These are phyloP conservation scores for Hormaphis cornu DNA, from an alignment of 1,140 invertebrate species.

Conservation along the genomic window DNA sequence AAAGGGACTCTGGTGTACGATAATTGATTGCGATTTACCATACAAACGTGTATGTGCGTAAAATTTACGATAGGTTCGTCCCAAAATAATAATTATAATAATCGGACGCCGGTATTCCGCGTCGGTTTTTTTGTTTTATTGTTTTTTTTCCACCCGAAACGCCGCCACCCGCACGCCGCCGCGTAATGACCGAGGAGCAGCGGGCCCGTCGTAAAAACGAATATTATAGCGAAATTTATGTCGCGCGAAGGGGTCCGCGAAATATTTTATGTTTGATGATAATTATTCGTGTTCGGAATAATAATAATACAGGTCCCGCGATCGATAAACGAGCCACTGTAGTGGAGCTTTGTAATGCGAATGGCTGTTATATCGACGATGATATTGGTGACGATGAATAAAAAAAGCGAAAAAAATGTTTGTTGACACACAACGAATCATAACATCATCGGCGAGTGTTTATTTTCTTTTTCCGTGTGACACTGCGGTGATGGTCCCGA, in stretches of 20 bases:
- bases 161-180: neutral
- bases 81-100: no score
- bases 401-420: no score
- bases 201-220: constrained; percentile 23
- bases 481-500: no score
- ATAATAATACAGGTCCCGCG: no score
- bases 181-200: constrained; percentile 20
- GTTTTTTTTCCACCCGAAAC: neutral
- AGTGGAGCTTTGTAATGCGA: neutral
- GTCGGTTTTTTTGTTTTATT: neutral
- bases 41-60: constrained; percentile 11
- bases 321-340: neutral
- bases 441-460: no score
- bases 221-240: constrained; percentile 22
- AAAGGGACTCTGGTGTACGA: constrained; percentile 23
- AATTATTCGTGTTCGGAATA: constrained; percentile 17
- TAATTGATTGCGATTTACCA: constrained; percentile 32
- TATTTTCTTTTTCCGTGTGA: no score
- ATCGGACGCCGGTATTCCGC: neutral
- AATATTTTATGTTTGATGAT: neutral
- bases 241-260: neutral
- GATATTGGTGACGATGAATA: no score
- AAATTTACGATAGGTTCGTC: constrained; percentile 28
- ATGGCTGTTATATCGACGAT: neutral
- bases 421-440: no score